A percentile compares a stretch with the other conserved stretches of the same genome.
phyloP scores from a whole-genome alignment of 2,888 invertebrate species.

The Drosophila neutralis region DNA sequence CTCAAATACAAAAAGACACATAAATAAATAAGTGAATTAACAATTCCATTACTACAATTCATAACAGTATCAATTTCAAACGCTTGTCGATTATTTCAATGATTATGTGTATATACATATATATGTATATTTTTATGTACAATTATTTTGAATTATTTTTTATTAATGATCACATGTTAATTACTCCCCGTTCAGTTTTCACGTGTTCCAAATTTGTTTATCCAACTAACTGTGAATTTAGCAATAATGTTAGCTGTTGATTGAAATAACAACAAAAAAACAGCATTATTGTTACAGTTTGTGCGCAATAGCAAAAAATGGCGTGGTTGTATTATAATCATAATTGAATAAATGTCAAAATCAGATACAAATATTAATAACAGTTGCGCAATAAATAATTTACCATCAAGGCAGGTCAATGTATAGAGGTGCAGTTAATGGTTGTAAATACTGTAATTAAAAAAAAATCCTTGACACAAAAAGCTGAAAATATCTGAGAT shows the following conservation, averaged over 20 bases:
- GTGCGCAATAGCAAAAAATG: background rate
- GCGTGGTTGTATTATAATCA: conserved; percentile 27
- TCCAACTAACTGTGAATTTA: background rate
- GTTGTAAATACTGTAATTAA: background rate
- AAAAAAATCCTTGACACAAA: conserved; percentile 2
- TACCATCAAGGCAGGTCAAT: conserved; percentile 9
- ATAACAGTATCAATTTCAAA: conserved; percentile 60
- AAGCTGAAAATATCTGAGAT: background rate
- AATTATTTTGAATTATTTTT: conserved; percentile 5
- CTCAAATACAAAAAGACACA: conserved; percentile 5
- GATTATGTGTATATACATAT: conserved; percentile 9
- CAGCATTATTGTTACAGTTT: background rate
- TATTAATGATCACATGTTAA: background rate
- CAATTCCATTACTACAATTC: conserved; percentile 25
- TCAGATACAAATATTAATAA: conserved; percentile 32
- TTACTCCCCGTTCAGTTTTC: background rate
- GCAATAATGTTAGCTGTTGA: background rate
- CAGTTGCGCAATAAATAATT: conserved; percentile 23
- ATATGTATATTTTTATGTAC: too few relatives aligned
- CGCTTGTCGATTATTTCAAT: conserved; percentile 63
- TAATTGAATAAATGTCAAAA: conserved; percentile 29
- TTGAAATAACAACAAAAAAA: background rate
- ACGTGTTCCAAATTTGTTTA: background rate
- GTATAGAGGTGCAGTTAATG: background rate
- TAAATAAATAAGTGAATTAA: conserved; percentile 39